phyloP scores from a whole-genome alignment of 1,140 invertebrate species.

The Calosoma granatense region DNA sequence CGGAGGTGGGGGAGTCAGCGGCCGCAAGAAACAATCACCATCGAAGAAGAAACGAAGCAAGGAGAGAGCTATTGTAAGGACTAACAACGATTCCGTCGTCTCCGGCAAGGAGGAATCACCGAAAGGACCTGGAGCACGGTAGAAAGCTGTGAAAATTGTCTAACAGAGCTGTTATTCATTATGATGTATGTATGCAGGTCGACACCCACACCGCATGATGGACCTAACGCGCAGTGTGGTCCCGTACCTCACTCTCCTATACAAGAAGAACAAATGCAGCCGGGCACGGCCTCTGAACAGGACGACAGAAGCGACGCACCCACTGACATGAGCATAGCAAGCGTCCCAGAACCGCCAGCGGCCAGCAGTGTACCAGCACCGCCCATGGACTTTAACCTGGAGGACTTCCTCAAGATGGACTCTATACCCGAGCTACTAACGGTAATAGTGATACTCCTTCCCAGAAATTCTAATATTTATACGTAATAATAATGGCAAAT shows the following conservation, averaged over 20 bases:
- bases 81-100: slow-evolving; percentile 5
- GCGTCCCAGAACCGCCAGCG: slow-evolving; percentile 15
- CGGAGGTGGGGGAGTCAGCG: too few relatives aligned
- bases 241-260: not conserved
- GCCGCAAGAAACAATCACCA: slow-evolving; percentile 37
- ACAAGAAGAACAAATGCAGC: slow-evolving; percentile 8
- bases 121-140: slow-evolving; percentile 7
- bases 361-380: not conserved
- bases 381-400: slow-evolving; percentile 49
- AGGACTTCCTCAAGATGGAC: slow-evolving; percentile 60
- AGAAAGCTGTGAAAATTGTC: too few relatives aligned
- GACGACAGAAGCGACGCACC: not conserved
- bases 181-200: too few relatives aligned
- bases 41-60: slow-evolving; percentile 34
- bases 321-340: slow-evolving; percentile 28
- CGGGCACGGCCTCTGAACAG: not conserved
- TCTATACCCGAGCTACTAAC: slow-evolving; percentile 46
- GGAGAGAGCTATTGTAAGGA: slow-evolving; percentile 12
- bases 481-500: too few relatives aligned
- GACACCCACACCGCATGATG: slow-evolving; percentile 10
- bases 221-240: not conserved
- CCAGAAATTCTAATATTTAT: too few relatives aligned
- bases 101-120: slow-evolving; percentile 23
- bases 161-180: too few relatives aligned
- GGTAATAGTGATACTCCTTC: too few relatives aligned